Evolutionary conservation across 1,140 invertebrate species (phyloP).

Genomic region (Leptinotarsa lineolata): DNA sequence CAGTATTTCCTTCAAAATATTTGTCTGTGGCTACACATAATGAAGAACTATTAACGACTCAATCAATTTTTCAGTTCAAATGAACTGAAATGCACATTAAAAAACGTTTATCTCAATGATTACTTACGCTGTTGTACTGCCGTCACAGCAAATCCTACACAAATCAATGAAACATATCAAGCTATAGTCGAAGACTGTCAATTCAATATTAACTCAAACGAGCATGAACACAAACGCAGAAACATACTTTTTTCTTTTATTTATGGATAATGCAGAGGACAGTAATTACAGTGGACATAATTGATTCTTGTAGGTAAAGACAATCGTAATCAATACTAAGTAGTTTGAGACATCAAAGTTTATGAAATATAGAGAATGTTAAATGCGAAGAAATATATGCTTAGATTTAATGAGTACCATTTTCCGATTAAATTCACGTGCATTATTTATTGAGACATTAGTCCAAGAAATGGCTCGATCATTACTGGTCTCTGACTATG

Average conservation of each 20-base stretch:
- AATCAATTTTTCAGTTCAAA: too few relatives aligned
- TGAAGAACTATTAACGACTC: too few relatives aligned
- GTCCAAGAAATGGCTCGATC: constrained; percentile 41
- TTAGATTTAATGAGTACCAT: constrained; percentile 47
- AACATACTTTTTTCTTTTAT: background rate
- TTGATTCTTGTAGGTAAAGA: constrained; percentile 11
- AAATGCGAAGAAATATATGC: constrained; percentile 34
- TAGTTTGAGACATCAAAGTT: constrained; percentile 22
- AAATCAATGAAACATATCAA: background rate
- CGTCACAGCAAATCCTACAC: too few relatives aligned
- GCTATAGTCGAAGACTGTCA: background rate
- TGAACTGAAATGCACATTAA: too few relatives aligned
- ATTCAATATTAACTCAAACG: background rate
- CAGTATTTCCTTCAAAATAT: too few relatives aligned
- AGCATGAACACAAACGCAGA: background rate
- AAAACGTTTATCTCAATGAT: too few relatives aligned
- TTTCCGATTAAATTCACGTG: constrained; percentile 43
- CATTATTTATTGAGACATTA: constrained; percentile 45
- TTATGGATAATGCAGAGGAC: background rate
- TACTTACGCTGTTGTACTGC: too few relatives aligned
- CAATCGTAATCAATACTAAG: constrained; percentile 8
- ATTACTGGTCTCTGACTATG: constrained; percentile 37
- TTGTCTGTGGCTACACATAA: too few relatives aligned
- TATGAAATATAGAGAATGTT: constrained; percentile 13
- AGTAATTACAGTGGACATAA: constrained; percentile 8